phyloP scores from a whole-genome alignment of 2,888 invertebrate genomes.

The Empis stercorea region DNA sequence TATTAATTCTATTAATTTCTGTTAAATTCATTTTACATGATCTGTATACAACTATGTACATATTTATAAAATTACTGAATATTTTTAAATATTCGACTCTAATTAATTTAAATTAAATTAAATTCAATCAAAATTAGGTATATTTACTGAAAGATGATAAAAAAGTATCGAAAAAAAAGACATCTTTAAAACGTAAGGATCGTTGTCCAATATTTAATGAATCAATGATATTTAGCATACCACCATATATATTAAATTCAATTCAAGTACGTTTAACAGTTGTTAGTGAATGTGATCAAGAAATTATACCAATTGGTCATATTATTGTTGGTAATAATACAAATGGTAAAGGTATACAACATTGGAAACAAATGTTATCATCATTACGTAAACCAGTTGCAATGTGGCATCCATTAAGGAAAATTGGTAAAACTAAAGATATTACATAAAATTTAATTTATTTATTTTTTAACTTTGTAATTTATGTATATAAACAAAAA shows the following conservation, averaged over 20 bases:
- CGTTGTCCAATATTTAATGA: slow-evolving; percentile 70
- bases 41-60: no score
- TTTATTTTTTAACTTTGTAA: no score
- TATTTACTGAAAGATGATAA: slow-evolving; percentile 68
- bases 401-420: slow-evolving; percentile 70
- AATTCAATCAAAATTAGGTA: slow-evolving; percentile 43
- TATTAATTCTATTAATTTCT: no score
- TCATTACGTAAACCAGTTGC: slow-evolving; percentile 66
- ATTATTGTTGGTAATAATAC: slow-evolving; percentile 64
- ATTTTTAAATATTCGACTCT: no score
- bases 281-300: slow-evolving; percentile 22
- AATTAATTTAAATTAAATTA: not conserved
- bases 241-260: slow-evolving; percentile 53
- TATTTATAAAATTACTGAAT: no score
- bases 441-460: slow-evolving; percentile 5
- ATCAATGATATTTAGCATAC: slow-evolving; percentile 72
- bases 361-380: slow-evolving; percentile 76
- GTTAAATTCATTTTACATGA: no score
- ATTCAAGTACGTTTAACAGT: slow-evolving; percentile 61
- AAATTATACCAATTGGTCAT: slow-evolving; percentile 55
- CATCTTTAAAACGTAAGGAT: slow-evolving; percentile 60
- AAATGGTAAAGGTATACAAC: slow-evolving; percentile 55
- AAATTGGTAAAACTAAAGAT: slow-evolving; percentile 10
- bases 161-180: slow-evolving; percentile 70
- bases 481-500: no score